These are phyloP conservation scores for Nezara viridula DNA, from an alignment of 2,888 invertebrate genomes.

Conservation along the genomic window DNA sequence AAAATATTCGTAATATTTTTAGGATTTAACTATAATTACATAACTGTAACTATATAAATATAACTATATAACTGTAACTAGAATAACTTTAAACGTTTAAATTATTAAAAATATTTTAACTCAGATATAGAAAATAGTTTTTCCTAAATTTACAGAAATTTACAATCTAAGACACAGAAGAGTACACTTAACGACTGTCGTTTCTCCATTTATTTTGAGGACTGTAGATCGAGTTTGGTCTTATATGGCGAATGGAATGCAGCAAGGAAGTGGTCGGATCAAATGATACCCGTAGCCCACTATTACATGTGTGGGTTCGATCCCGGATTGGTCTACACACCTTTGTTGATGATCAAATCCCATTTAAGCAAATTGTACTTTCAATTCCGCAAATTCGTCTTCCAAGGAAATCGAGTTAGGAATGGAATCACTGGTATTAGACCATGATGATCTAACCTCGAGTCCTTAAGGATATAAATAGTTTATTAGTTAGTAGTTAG, in stretches of 20 bases:
- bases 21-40: too few relatives aligned
- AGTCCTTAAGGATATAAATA: neutral
- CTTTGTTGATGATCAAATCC: neutral
- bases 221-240: neutral
- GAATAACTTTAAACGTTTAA: too few relatives aligned
- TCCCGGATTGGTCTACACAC: neutral
- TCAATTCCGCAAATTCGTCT: neutral
- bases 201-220: neutral
- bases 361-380: neutral
- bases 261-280: neutral
- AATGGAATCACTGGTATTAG: neutral
- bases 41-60: too few relatives aligned
- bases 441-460: neutral
- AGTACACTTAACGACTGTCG: neutral
- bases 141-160: too few relatives aligned
- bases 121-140: too few relatives aligned
- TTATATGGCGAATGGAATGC: constrained; percentile 11
- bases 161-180: neutral
- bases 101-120: too few relatives aligned
- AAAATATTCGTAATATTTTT: too few relatives aligned
- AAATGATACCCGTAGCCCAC: neutral
- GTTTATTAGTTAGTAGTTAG: too few relatives aligned
- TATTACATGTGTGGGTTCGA: neutral
- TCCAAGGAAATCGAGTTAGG: neutral
- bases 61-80: too few relatives aligned